Evolutionary conservation across 2,797 vertebrate genomes (phyloP), one percentile per base, ranked within the genome.

Genomic region (Amniataba percoides): DNA sequence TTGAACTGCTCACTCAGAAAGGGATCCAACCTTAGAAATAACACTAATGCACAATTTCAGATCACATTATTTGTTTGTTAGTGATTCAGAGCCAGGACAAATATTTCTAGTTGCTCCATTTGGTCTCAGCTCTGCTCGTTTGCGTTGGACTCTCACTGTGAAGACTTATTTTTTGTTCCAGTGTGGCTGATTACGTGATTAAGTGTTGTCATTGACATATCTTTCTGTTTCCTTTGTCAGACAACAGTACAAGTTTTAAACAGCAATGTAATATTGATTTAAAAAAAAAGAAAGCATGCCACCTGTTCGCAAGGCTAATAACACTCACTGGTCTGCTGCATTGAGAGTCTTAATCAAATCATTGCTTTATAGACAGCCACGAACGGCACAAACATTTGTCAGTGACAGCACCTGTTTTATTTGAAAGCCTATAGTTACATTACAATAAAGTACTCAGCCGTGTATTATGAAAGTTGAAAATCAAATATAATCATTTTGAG

Each of bases 311-410:
- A 23, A 52, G 48, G 40, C 15, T 36, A 56, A 55, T 42, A 49
- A 49, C 59, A 49, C 34, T 18, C 21, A 45, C 5, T 34, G 4
- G 9, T 34, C 9, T 31, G 21, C 51, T 55, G 16, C 10, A 40
- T 5, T 25, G 19, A 45, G n/a, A 55, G 39, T 65, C 16, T 57
- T 40, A 43, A 63, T 74, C 57, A 55, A 67, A 48, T 61, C 77
- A 11, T 1, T 31, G n/a, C 67, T 52, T 23, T 3, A 52, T 36
- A 19, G 2, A 1, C 21, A 53, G 18, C 25, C 48, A 53, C 13
- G 18, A 56, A 49, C 14, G 34, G 31, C 25, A 59, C 23, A 23
- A 48, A 31, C 21, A 66, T 60, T 19, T 46, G 40, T 65, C 25
- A 61, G 0, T 49, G 60, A 49, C 48, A 36, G 19, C 13, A 45